Conservation (phyloP, 2,113 vertebrate species). For the Mugil cephalus region DNA sequence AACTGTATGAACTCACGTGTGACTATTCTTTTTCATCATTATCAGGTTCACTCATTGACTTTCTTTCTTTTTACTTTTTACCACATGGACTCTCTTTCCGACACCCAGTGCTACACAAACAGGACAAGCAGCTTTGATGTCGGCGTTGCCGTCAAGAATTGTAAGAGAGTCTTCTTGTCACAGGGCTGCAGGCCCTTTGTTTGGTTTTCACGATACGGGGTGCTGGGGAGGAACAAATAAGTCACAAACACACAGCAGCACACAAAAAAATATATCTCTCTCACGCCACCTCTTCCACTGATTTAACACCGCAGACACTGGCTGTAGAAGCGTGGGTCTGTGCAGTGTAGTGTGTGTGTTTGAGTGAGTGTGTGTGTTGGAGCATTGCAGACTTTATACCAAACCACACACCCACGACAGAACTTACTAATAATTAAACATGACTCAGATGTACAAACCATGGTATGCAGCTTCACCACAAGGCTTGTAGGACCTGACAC, state of each 20-base stretch:
- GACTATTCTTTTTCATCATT: constrained; percentile 27
- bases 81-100: neutral
- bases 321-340: constrained; percentile 14
- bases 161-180: constrained; percentile 61
- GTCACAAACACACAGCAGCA: constrained; percentile 34
- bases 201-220: constrained; percentile 71
- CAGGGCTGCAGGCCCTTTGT: constrained; percentile 56
- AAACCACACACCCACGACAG: constrained; percentile 55
- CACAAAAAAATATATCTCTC: constrained; percentile 16
- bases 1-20: constrained; percentile 29
- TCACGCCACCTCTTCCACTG: constrained; percentile 55
- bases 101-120: constrained; percentile 2
- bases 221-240: constrained; percentile 65
- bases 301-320: constrained; percentile 48
- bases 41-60: constrained; percentile 15
- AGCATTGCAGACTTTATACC: constrained; percentile 46
- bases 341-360: constrained; percentile 24
- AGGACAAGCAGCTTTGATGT: constrained; percentile 45
- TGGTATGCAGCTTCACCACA: constrained; percentile 52
- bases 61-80: neutral
- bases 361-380: constrained; percentile 18
- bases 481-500: constrained; percentile 34
- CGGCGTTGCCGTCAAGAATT: constrained; percentile 58
- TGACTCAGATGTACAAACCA: constrained; percentile 62
- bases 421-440: constrained; percentile 76